Conservation (phyloP, 1,140 invertebrate genomes). For the Hylyphantes graminicola region DNA sequence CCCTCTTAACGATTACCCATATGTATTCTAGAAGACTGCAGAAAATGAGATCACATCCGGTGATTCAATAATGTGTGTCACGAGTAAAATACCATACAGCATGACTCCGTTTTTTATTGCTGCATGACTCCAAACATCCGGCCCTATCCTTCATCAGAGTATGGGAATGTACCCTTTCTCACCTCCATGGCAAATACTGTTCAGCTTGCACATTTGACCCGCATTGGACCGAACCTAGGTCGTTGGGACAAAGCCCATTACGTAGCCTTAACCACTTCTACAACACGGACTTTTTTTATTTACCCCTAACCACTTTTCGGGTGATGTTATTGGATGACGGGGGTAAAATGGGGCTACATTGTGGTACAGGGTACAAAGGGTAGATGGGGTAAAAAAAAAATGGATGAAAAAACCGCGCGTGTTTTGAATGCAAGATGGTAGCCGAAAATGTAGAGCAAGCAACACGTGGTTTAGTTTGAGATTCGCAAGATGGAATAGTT, state of each 20-base stretch:
- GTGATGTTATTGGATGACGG: conserved; percentile 34
- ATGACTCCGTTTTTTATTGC: too few species aligned
- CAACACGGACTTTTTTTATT: conserved; percentile 20
- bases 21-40: too few species aligned
- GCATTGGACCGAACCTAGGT: conserved; percentile 42
- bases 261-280: conserved; percentile 15
- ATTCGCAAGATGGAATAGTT: conserved; percentile 22
- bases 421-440: conserved; percentile 38
- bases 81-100: too few species aligned
- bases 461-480: conserved; percentile 38
- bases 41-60: too few species aligned
- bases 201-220: conserved; percentile 36
- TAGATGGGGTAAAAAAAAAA: conserved; percentile 18
- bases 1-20: too few species aligned
- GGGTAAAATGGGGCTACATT: conserved; percentile 35
- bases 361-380: conserved; percentile 11
- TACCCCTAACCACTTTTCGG: background rate
- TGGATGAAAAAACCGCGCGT: conserved; percentile 26
- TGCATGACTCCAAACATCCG: background rate
- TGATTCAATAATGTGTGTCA: too few species aligned
- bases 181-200: background rate
- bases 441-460: conserved; percentile 37
- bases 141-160: background rate
- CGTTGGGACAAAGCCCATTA: conserved; percentile 37
- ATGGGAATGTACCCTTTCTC: conserved; percentile 39